Evolutionary conservation across 2,888 invertebrate species (phyloP), one percentile per base, ranked within the genome.

Genomic region (Bimastos eiseni): DNA sequence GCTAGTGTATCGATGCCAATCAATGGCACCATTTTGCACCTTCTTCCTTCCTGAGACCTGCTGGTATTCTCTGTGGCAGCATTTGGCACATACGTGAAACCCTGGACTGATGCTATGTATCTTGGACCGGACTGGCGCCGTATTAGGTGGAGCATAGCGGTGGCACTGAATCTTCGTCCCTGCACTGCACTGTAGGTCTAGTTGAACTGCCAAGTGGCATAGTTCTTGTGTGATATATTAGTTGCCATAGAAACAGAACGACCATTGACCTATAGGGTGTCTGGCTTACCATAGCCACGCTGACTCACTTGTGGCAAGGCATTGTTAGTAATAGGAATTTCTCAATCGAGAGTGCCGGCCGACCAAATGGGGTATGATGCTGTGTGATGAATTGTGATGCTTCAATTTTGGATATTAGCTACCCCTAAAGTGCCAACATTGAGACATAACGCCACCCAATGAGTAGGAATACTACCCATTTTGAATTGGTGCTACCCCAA

Each of bases 121-220:
- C 70, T 70, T 4, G n/a, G 8, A n/a, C n/a, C 11, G n/a, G 70
- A n/a, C 70, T 70, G 70, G 70, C 70, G n/a, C 70, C 70, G n/a
- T 70, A 70, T 70, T n/a, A 5, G 30, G 70, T 70, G 30, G 70
- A n/a, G 30, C 17, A n/a, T 70, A 70, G 70, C 70, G 70, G 70
- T 70, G 70, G 70, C 70, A 70, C 70, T 8, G 70, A n/a, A 70
- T 70, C 70, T 70, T 70, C n/a, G 70, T 70, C n/a, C 1, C n/a
- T 11, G n/a, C 11, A 1, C 30, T n/a, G 70, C 70, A 70, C 30
- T n/a, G 8, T 70, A 70, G 70, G 70, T 8, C n/a, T 70, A 70
- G 70, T 70, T 70, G 70, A 70, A 70, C 70, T 70, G 70, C 70
- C 70, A n/a, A n/a, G 70, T n/a, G 70, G 70, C 70, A n/a, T 70